Evolutionary conservation across 2,888 invertebrate species (phyloP).

Genomic region (Eumacrocentrus americanus): DNA sequence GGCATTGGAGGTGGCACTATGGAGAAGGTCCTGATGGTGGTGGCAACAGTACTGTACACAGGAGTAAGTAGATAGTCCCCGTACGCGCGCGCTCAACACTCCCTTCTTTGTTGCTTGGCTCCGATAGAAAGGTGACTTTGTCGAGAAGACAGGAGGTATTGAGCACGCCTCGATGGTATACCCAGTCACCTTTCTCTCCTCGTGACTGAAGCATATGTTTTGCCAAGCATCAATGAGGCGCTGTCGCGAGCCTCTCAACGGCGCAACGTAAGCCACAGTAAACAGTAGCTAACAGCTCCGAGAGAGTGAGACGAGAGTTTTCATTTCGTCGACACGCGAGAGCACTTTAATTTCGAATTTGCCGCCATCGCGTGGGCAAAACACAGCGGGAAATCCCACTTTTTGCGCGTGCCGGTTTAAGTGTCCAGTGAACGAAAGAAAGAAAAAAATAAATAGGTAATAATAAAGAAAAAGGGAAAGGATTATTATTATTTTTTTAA

Average conservation of each 20-base stretch:
- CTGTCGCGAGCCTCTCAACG: conserved; percentile 35
- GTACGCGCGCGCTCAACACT: conserved; percentile 38
- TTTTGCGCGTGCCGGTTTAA: too few relatives aligned
- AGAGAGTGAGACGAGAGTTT: conserved; percentile 14
- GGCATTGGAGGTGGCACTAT: conserved; percentile 25
- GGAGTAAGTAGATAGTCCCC: conserved; percentile 25
- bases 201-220: conserved; percentile 60
- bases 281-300: neutral
- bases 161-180: conserved; percentile 51
- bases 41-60: conserved; percentile 18
- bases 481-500: neutral
- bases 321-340: conserved; percentile 8
- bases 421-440: neutral
- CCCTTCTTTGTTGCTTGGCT: conserved; percentile 48
- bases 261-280: conserved; percentile 9
- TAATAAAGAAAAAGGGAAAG: neutral
- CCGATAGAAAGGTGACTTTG: conserved; percentile 57
- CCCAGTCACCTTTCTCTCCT: conserved; percentile 60
- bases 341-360: neutral
- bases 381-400: too few relatives aligned
- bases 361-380: too few relatives aligned
- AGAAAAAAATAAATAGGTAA: neutral
- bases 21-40: conserved; percentile 27
- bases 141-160: conserved; percentile 52
- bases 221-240: conserved; percentile 45